These are phyloP conservation scores for Anneissia japonica DNA, from an alignment of 35 echinoderm and acorn worm species.

Conservation along the genomic window DNA sequence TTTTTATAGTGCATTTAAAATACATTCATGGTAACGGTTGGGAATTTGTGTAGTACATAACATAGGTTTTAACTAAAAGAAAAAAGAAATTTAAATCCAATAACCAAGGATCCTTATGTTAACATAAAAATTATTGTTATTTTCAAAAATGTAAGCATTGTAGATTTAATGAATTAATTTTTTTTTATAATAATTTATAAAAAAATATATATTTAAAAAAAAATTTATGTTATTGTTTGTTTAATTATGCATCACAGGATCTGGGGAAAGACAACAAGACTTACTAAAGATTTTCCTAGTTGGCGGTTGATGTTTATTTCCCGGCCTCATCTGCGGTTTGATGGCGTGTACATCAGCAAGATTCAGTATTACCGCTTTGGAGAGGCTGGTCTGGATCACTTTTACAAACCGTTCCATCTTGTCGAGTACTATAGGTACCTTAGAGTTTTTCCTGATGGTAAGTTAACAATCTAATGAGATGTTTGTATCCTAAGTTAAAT, in stretches of 20 bases:
- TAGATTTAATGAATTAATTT: no score
- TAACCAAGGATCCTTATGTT: no score
- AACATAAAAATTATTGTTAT: no score
- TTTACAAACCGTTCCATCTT: conserved; percentile 62
- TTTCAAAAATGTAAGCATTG: no score
- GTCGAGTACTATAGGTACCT: conserved; percentile 91
- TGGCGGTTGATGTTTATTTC: conserved; percentile 82
- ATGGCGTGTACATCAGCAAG: conserved; percentile 87
- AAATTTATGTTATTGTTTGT: no score
- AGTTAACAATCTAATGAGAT: not conserved
- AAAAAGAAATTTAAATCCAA: no score
- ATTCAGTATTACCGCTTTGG: conserved; percentile 70
- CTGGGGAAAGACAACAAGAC: conserved; percentile 44
- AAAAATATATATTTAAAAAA: no score
- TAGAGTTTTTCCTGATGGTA: conserved; percentile 85
- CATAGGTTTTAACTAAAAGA: no score
- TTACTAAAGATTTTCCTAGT: conserved; percentile 57
- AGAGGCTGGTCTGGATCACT: conserved; percentile 56
- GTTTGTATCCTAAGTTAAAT: not conserved
- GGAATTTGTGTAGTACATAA: no score
- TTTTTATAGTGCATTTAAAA: no score
- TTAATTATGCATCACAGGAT: conserved; percentile 49
- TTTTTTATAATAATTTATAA: no score
- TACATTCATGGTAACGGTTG: no score
- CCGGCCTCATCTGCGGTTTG: conserved; percentile 63